A percentile compares a stretch with the other conserved stretches of the same genome.
Conservation (phyloP, 2,113 vertebrate species). For the Emydocephalus ijimae region DNA sequence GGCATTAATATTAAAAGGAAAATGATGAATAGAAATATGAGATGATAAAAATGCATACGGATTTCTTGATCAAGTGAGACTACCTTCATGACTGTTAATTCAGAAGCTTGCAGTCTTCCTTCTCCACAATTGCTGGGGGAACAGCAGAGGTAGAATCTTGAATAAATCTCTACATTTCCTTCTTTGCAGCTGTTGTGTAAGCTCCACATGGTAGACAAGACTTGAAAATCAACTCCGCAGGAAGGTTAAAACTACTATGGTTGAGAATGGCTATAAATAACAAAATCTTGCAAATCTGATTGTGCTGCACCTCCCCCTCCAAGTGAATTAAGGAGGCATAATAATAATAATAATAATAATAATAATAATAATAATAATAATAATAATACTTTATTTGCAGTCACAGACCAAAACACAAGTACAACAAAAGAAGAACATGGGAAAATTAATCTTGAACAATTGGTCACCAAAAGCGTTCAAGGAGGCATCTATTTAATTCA, state of each 20-base stretch:
- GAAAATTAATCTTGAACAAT: too few relatives aligned
- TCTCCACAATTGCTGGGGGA: constrained; percentile 42
- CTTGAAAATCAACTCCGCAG: neutral
- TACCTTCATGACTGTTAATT: constrained; percentile 55
- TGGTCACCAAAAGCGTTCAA: too few relatives aligned
- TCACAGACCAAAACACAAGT: too few relatives aligned
- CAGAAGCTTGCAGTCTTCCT: constrained; percentile 38
- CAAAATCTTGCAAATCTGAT: neutral
- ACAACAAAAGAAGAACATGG: too few relatives aligned
- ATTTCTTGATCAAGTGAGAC: constrained; percentile 45
- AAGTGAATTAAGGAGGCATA: too few relatives aligned
- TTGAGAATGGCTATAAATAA: neutral
- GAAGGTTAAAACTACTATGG: neutral
- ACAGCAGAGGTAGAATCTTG: constrained; percentile 21
- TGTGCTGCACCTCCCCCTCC: neutral
- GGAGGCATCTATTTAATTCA: neutral
- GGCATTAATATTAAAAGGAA: constrained; percentile 57
- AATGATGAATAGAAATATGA: constrained; percentile 49
- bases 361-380: too few relatives aligned
- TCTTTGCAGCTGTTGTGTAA: constrained; percentile 30
- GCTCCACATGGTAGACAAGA: neutral
- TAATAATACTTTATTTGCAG: too few relatives aligned
- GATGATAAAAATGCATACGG: constrained; percentile 43
- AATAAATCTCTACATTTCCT: constrained; percentile 36
- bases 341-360: too few relatives aligned